These are phyloP conservation scores for Alouatta palliata DNA, from an alignment of 2,113 vertebrate genomes.

Conservation along the genomic window DNA sequence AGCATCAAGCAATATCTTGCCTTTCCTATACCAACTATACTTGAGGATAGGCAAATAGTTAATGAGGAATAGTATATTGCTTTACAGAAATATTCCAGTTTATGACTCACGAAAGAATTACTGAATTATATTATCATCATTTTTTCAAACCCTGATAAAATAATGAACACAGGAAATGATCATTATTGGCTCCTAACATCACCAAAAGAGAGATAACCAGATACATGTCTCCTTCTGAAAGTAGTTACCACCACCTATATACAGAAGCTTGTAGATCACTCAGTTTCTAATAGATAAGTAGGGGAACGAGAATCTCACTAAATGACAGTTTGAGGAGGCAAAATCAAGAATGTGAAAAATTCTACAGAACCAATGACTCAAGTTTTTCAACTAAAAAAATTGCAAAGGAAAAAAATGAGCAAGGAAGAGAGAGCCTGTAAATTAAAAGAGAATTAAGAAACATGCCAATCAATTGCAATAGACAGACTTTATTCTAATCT, in stretches of 20 bases:
- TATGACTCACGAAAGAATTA: not conserved
- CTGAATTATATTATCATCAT: not conserved
- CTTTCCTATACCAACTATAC: not conserved
- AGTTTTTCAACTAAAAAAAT: conserved; percentile 7
- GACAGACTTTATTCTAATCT: not conserved
- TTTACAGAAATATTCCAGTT: not conserved
- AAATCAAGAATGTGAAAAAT: conserved; percentile 24
- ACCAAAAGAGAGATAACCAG: not conserved
- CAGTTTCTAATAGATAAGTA: not conserved
- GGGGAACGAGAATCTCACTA: not conserved
- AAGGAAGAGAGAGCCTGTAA: not conserved
- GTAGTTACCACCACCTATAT: not conserved
- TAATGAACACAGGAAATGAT: not conserved
- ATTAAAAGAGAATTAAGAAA: conserved; percentile 36
- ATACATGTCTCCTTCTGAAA: not conserved
- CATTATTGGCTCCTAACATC: not conserved
- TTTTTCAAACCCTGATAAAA: not conserved
- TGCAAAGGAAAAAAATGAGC: not conserved
- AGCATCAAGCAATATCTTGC: not conserved
- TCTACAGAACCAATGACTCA: not conserved
- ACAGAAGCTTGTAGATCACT: not conserved
- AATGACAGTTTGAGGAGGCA: not conserved
- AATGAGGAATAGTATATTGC: not conserved
- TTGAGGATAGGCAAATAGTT: not conserved
- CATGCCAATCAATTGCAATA: not conserved